Base-by-base conservation (phyloP, 92 coral and sea anemone genomes). In the Zoanthus solanderi region DNA sequence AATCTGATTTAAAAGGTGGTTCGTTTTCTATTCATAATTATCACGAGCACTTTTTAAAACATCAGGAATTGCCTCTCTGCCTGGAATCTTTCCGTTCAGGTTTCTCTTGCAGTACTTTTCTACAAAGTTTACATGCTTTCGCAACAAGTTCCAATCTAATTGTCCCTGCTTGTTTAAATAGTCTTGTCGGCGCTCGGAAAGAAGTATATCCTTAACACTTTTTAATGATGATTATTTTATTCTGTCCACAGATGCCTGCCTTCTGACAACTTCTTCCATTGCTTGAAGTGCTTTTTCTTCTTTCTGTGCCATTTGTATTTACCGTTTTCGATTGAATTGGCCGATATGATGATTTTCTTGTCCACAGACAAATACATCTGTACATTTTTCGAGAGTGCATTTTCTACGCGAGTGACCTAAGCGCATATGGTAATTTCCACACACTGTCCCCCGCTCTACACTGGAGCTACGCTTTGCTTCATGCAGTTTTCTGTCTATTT, bases 61-160 rank as follows among this genome's bases (percentile, higher is more conserved):
- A 7, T 63, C 7, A 5, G 85, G 47, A 47, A 91, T 76, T 65
- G 80, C 89, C 28, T 91, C 73, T 63, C 88, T 88, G 3, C 78
- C 87, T 7, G 91, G 89, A 3, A 88, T 91, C 32, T 67, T 83
- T 18, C 94, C 94, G 67, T 75, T 48, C 5, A 66, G 66, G 71
- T 91, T 7, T 83, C 78, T 91, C 44, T 91, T 91, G 46, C 89
- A 91, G 67, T 83, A 91, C 63, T 91, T 76, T 77, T 91, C 91
- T 14, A 91, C 79, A n/a, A 88, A 23, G 32, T 31, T 86, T 50
- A 88, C 86, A 60, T 88, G 91, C 71, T 91, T 88, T 58, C 84
- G 73, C 76, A 91, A 53, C 54, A 88, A 68, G 12, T 89, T 77
- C 91, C 94, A 91, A 45, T 91, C 79, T 63, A 31, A 82, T 48